These are phyloP conservation scores for Lipotes vexillifer DNA, from an alignment of 2,113 vertebrate species.

Conservation along the genomic window DNA sequence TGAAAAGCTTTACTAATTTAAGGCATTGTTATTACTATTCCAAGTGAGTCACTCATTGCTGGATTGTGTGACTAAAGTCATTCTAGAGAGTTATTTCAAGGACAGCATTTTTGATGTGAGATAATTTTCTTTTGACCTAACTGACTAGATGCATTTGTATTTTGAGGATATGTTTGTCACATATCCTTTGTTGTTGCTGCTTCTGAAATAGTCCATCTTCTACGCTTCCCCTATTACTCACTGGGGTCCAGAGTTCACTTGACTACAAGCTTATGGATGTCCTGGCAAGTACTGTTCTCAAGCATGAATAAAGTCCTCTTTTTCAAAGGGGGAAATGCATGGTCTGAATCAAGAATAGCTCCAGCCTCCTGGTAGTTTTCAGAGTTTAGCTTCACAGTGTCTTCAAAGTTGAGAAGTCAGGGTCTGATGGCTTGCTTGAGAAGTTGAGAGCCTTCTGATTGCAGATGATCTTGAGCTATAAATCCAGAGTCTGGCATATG, in stretches of 20 bases:
- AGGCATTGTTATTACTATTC: background rate
- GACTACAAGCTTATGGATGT: background rate
- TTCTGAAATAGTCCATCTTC: background rate
- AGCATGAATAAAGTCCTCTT: background rate
- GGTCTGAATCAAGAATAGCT: background rate
- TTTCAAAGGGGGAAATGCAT: background rate
- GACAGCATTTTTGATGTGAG: background rate
- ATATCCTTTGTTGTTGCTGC: background rate
- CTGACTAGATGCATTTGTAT: background rate
- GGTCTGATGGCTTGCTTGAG: background rate
- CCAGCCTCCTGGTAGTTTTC: background rate
- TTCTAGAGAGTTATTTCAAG: background rate
- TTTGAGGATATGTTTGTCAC: background rate
- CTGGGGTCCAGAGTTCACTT: background rate
- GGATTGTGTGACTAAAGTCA: background rate
- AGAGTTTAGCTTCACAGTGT: background rate
- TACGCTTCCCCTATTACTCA: background rate
- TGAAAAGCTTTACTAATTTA: background rate
- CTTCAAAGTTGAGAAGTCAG: background rate
- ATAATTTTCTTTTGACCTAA: background rate
- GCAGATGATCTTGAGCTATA: background rate
- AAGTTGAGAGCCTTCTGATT: background rate
- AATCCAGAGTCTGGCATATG: background rate
- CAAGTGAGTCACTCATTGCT: background rate
- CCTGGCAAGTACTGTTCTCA: background rate